Evolutionary conservation across 2,797 vertebrate genomes (phyloP).

Genomic region (Sebastes oblongus): DNA sequence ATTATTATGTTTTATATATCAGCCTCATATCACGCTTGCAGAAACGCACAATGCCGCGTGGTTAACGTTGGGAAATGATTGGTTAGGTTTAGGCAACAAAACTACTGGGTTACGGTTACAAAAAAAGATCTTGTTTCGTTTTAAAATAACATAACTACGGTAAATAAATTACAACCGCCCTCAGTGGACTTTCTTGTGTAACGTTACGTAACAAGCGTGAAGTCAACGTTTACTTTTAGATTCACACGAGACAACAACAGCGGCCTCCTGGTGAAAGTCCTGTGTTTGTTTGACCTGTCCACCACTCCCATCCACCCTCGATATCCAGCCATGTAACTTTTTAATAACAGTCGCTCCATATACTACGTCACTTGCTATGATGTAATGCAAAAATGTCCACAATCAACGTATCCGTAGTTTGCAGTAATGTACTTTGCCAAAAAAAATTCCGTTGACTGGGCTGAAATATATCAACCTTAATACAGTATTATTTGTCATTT

Average conservation of each 20-base stretch:
- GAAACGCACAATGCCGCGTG: too few species aligned
- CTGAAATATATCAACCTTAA: background rate
- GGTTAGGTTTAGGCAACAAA: background rate
- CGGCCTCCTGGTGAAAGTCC: too few species aligned
- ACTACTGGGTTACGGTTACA: background rate
- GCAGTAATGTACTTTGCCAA: background rate
- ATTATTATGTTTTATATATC: background rate
- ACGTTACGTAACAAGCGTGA: background rate
- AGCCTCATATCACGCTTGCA: background rate
- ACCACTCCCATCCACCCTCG: too few species aligned
- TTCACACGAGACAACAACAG: too few species aligned
- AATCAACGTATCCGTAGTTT: background rate
- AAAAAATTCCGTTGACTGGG: background rate
- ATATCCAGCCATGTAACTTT: background rate
- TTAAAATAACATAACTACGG: background rate
- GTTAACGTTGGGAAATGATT: background rate
- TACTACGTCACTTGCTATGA: background rate
- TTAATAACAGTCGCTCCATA: background rate
- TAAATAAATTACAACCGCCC: background rate
- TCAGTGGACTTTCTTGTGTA: background rate
- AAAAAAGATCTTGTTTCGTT: background rate
- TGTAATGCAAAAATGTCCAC: background rate
- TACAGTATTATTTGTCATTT: background rate
- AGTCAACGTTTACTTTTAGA: rapidly evolving
- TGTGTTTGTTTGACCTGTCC: too few species aligned